Evolutionary conservation across 2,113 vertebrate species (phyloP).

Genomic region (Phylloscopus trochiloides): DNA sequence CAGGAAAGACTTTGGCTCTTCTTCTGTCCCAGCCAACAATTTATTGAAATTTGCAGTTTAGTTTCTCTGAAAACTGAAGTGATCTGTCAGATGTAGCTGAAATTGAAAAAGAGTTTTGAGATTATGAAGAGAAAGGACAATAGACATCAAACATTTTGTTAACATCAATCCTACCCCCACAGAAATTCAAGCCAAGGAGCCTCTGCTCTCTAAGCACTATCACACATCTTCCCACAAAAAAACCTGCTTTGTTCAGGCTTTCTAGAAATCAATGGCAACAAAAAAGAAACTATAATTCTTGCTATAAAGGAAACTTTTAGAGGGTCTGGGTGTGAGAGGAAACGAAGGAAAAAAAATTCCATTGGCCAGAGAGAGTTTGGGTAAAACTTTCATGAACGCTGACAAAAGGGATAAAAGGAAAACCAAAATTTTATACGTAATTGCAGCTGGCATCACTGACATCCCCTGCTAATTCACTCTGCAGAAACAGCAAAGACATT

Average conservation of each 20-base stretch:
- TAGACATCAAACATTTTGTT: neutral
- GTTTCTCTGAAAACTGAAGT: neutral
- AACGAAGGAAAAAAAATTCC: neutral
- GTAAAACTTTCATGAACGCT: rapidly evolving
- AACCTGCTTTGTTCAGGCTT: neutral
- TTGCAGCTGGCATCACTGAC: neutral
- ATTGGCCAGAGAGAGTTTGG: neutral
- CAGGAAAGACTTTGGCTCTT: neutral
- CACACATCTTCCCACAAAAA: neutral
- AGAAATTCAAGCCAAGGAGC: neutral
- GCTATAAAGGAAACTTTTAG: neutral
- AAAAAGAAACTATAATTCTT: neutral
- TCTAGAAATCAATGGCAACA: neutral
- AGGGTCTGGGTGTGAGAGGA: neutral
- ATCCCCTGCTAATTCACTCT: neutral
- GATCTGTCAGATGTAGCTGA: neutral
- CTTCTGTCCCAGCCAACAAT: neutral
- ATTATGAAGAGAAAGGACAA: neutral
- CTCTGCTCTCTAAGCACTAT: neutral
- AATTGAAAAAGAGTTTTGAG: neutral
- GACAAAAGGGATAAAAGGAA: neutral
- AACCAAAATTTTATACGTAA: neutral
- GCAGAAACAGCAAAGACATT: neutral
- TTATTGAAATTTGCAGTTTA: neutral
- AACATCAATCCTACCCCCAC: neutral